phyloP scores from a whole-genome alignment of 2,888 invertebrate species.

The Drosophila fulvimacula region DNA sequence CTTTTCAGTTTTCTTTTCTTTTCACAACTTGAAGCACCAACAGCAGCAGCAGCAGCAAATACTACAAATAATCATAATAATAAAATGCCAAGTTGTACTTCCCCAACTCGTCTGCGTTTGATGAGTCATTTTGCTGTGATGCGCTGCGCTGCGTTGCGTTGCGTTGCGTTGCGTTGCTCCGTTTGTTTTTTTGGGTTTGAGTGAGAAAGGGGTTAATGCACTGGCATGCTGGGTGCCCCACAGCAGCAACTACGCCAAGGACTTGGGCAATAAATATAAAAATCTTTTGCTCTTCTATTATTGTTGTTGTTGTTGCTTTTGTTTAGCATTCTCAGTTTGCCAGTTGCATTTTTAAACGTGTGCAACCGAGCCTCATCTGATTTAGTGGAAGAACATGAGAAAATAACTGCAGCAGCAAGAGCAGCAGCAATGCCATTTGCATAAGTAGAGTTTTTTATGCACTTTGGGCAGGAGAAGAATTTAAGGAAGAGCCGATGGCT shows the following conservation, averaged over 20 bases:
- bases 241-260: conserved; percentile 28
- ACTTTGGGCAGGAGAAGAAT: conserved; percentile 1
- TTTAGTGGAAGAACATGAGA: conserved; percentile 18
- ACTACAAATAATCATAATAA: conserved; percentile 81
- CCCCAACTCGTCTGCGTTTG: conserved; percentile 52
- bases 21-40: conserved; percentile 65
- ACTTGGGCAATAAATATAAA: conserved; percentile 78
- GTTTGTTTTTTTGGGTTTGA: conserved; percentile 22
- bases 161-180: conserved; percentile 45
- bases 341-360: conserved; percentile 36
- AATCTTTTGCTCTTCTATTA: conserved; percentile 68
- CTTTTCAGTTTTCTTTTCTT: conserved; percentile 71
- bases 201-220: conserved; percentile 75
- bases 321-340: conserved; percentile 48
- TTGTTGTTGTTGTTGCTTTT: conserved; percentile 34
- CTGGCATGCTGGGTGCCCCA: conserved; percentile 46
- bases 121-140: conserved; percentile 74
- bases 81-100: conserved; percentile 79
- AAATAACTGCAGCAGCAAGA: conserved; percentile 8
- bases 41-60: conserved; percentile 75
- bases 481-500: neutral
- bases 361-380: conserved; percentile 30
- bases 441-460: conserved; percentile 8
- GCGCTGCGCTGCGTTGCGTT: conserved; percentile 52
- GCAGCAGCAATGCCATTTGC: conserved; percentile 12